Percentiles rank a stretch among this genome's conserved stretches.
phyloP scores from a whole-genome alignment of 2,113 vertebrate species.

The Gavia stellata region DNA sequence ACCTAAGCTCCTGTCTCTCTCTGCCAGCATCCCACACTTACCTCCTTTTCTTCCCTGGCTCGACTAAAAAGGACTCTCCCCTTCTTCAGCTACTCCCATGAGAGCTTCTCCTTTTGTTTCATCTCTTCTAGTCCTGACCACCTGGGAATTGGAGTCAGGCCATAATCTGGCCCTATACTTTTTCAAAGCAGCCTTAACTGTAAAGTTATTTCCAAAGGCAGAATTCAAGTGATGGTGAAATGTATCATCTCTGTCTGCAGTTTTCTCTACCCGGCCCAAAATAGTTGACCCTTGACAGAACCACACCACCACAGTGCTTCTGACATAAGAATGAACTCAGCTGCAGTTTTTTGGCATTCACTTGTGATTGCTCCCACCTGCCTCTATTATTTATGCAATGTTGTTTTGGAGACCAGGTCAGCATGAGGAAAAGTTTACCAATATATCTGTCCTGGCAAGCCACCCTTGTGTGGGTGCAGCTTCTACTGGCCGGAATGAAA shows the following conservation, averaged over 20 bases:
- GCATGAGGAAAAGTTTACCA: constrained; percentile 25
- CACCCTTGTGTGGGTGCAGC: constrained; percentile 1
- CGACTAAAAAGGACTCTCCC: background rate
- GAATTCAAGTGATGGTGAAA: background rate
- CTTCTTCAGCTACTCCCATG: background rate
- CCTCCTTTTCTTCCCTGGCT: background rate
- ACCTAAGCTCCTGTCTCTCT: background rate
- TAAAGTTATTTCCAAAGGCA: background rate
- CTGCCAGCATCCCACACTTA: background rate
- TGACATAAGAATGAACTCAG: constrained; percentile 44
- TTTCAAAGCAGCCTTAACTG: background rate
- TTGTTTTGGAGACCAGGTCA: constrained; percentile 48
- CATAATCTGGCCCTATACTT: background rate
- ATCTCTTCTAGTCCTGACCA: background rate
- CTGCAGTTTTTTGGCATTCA: constrained; percentile 2
- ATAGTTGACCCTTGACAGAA: constrained; percentile 39
- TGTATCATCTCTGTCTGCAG: background rate
- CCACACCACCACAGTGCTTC: background rate
- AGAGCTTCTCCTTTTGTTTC: constrained; percentile 5
- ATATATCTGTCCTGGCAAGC: background rate
- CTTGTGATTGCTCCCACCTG: constrained; percentile 26
- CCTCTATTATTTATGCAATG: constrained; percentile 27
- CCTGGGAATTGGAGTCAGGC: background rate
- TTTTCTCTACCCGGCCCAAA: background rate
- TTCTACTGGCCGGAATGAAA: background rate